These are phyloP conservation scores for Lycocorax pyrrhopterus DNA, from an alignment of 2,113 vertebrate species.

Conservation along the genomic window DNA sequence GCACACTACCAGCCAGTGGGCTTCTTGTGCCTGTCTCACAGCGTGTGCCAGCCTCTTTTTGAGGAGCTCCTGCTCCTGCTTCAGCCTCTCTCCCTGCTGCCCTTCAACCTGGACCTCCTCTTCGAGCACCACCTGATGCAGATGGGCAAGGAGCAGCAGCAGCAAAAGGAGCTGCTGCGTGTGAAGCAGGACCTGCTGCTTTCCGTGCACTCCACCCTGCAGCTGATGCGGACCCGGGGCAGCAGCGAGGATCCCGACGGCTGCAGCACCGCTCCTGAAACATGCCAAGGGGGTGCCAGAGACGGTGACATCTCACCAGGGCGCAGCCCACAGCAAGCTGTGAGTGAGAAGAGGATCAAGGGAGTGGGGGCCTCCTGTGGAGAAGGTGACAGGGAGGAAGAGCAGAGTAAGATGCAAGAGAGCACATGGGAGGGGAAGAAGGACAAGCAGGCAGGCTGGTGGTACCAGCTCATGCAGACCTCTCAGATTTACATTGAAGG, in stretches of 20 bases:
- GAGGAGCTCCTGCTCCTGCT: constrained; percentile 93
- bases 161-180: constrained; percentile 88
- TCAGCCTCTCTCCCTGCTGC: constrained; percentile 92
- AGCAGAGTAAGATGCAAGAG: not conserved
- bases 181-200: constrained; percentile 82
- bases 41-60: constrained; percentile 83
- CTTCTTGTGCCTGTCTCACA: constrained; percentile 86
- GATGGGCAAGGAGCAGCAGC: constrained; percentile 85
- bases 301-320: not conserved
- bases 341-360: constrained; percentile 52
- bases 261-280: not conserved
- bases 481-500: constrained; percentile 96
- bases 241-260: not conserved
- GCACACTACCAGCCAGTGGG: constrained; percentile 89
- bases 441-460: constrained; percentile 89
- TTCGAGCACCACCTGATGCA: constrained; percentile 90
- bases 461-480: constrained; percentile 98
- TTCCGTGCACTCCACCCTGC: constrained; percentile 88
- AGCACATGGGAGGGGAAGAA: constrained; percentile 52
- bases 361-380: constrained; percentile 66
- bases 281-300: not conserved
- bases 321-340: not conserved
- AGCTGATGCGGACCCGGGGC: constrained; percentile 84
- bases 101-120: constrained; percentile 92
- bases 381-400: constrained; percentile 59